Percentiles rank a stretch among this genome's conserved stretches.
Conservation (phyloP, 2,888 invertebrate species). For the Philereme transversata region DNA sequence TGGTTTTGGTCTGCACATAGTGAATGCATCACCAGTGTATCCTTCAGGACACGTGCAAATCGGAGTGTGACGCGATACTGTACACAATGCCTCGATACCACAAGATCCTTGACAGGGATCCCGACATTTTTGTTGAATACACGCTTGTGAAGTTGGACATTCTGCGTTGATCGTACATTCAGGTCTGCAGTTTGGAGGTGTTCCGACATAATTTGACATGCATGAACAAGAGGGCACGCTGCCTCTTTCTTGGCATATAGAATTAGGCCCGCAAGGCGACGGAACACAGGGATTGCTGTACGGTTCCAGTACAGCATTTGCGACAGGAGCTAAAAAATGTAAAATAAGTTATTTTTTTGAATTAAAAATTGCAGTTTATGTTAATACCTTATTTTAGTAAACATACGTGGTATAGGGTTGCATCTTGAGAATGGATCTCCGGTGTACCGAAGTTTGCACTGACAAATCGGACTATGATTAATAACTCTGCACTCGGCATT, state of each 20-base stretch:
- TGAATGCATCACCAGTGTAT: slow-evolving; percentile 87
- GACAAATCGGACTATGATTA: slow-evolving; percentile 91
- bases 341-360: neutral
- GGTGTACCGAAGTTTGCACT: slow-evolving; percentile 85
- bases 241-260: slow-evolving; percentile 84
- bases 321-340: slow-evolving; percentile 67
- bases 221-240: slow-evolving; percentile 86
- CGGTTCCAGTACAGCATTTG: slow-evolving; percentile 75
- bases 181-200: slow-evolving; percentile 87
- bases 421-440: slow-evolving; percentile 88
- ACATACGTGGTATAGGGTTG: slow-evolving; percentile 80
- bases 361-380: neutral
- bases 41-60: slow-evolving; percentile 89
- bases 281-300: slow-evolving; percentile 83
- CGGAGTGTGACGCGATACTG: slow-evolving; percentile 88
- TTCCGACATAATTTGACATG: slow-evolving; percentile 84
- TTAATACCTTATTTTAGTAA: neutral
- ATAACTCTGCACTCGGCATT: slow-evolving; percentile 89
- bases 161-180: slow-evolving; percentile 89
- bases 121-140: slow-evolving; percentile 88
- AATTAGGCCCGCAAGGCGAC: slow-evolving; percentile 89
- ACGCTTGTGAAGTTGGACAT: slow-evolving; percentile 87
- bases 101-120: slow-evolving; percentile 90
- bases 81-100: slow-evolving; percentile 85
- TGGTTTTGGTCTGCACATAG: slow-evolving; percentile 75